phyloP scores from a whole-genome alignment of 1,140 invertebrate genomes.

The Drepana arcuata region DNA sequence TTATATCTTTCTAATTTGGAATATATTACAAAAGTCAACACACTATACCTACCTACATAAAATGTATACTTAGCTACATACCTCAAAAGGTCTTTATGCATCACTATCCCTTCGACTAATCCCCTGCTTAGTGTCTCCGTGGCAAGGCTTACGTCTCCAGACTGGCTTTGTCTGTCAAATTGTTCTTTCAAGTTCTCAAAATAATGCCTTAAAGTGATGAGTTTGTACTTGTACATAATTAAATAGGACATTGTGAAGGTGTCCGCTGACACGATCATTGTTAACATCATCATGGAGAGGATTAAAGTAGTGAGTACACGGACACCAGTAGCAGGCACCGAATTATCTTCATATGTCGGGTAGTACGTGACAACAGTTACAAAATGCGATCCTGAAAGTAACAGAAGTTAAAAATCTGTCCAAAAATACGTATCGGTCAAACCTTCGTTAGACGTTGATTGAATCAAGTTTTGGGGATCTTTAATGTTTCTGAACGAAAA shows the following conservation, averaged over 20 bases:
- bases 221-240: slow-evolving; percentile 56
- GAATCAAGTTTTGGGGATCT: too few relatives aligned
- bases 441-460: too few relatives aligned
- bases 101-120: slow-evolving; percentile 45
- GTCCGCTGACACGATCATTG: slow-evolving; percentile 42
- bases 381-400: slow-evolving; percentile 50
- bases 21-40: too few relatives aligned
- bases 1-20: too few relatives aligned
- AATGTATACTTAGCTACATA: slow-evolving; percentile 14
- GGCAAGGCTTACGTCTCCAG: slow-evolving; percentile 18
- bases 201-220: slow-evolving; percentile 46
- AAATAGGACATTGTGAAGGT: slow-evolving; percentile 36
- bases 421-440: too few relatives aligned
- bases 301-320: slow-evolving; percentile 31
- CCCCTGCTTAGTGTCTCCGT: slow-evolving; percentile 29
- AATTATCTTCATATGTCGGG: slow-evolving; percentile 35
- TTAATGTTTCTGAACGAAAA: too few relatives aligned
- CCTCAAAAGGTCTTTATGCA: slow-evolving; percentile 47
- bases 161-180: slow-evolving; percentile 18
- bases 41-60: too few relatives aligned
- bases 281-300: slow-evolving; percentile 33
- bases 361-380: slow-evolving; percentile 49
- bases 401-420: too few relatives aligned
- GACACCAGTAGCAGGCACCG: slow-evolving; percentile 21
- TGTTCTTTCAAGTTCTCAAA: slow-evolving; percentile 35